phyloP scores from a whole-genome alignment of 2,888 invertebrate genomes.

The Erpobdella octoculata region DNA sequence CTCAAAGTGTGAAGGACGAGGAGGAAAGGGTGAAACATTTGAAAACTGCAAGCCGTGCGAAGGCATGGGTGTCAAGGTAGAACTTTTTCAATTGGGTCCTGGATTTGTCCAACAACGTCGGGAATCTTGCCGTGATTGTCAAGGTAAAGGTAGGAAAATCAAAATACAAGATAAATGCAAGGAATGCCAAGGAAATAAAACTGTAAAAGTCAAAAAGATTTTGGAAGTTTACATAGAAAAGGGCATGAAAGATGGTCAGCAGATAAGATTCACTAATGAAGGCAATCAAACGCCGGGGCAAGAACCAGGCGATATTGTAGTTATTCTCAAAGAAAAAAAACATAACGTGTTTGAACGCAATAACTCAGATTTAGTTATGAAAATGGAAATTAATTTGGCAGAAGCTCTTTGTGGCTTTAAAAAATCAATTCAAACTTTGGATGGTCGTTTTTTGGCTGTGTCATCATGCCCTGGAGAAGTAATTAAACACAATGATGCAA shows the following conservation, averaged over 20 bases:
- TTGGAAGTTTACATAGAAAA: conserved; percentile 86
- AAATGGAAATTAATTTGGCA: conserved; percentile 75
- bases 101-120: conserved; percentile 85
- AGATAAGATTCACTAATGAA: conserved; percentile 83
- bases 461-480: conserved; percentile 80
- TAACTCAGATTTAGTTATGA: conserved; percentile 67
- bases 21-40: conserved; percentile 85
- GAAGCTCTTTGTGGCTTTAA: conserved; percentile 93
- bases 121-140: conserved; percentile 74
- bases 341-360: conserved; percentile 64
- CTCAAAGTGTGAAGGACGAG: conserved; percentile 84
- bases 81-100: conserved; percentile 63
- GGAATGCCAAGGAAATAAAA: conserved; percentile 81
- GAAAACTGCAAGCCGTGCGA: conserved; percentile 78
- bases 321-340: conserved; percentile 86
- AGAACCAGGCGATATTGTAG: conserved; percentile 83
- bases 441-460: conserved; percentile 73
- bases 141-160: conserved; percentile 61
- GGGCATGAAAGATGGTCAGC: conserved; percentile 85
- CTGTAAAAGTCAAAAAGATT: conserved; percentile 79
- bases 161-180: conserved; percentile 76
- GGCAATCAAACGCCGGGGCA: conserved; percentile 91
- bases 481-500: conserved; percentile 78
- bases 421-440: conserved; percentile 77
- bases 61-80: conserved; percentile 75